Conservation (phyloP, 2,888 invertebrate species). For the Dioctria rufipes region DNA sequence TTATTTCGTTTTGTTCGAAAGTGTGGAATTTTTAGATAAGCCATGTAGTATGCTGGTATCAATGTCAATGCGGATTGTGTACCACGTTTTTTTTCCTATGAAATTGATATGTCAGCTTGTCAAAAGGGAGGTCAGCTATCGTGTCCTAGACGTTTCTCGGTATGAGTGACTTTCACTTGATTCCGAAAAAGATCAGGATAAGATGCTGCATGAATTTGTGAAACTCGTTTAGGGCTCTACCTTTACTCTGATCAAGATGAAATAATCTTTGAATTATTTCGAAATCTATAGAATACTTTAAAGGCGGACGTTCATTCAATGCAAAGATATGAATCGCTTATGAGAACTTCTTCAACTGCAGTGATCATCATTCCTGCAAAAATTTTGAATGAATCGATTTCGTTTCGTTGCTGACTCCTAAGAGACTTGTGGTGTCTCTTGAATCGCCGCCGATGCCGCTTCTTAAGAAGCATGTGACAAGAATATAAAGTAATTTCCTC, state of each 20-base stretch:
- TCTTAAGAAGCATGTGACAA: conserved; percentile 43
- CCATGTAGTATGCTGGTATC: conserved; percentile 26
- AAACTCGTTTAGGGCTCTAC: background rate
- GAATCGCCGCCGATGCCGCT: conserved; percentile 25
- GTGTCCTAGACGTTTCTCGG: background rate
- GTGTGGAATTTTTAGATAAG: conserved; percentile 43
- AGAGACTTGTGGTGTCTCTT: conserved; percentile 10
- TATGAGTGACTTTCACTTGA: conserved; percentile 17
- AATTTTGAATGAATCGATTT: conserved; percentile 31
- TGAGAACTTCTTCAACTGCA: conserved; percentile 4
- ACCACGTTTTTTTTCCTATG: conserved; percentile 13
- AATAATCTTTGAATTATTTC: conserved; percentile 12
- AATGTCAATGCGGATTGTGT: conserved; percentile 12
- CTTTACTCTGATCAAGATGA: conserved; percentile 1
- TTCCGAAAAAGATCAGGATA: conserved; percentile 13
- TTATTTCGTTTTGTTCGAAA: conserved; percentile 26
- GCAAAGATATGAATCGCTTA: conserved; percentile 21
- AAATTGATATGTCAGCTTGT: conserved; percentile 41
- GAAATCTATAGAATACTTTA: background rate
- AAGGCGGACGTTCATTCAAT: conserved; percentile 3
- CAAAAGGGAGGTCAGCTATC: background rate
- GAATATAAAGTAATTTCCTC: conserved; percentile 47
- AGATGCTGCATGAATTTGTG: conserved; percentile 4
- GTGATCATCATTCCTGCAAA: background rate
- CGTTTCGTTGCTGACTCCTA: background rate